Evolutionary conservation across 2,113 vertebrate species (phyloP), one percentile per base, ranked within the genome.

Genomic region (Prochilodus magdalenae): DNA sequence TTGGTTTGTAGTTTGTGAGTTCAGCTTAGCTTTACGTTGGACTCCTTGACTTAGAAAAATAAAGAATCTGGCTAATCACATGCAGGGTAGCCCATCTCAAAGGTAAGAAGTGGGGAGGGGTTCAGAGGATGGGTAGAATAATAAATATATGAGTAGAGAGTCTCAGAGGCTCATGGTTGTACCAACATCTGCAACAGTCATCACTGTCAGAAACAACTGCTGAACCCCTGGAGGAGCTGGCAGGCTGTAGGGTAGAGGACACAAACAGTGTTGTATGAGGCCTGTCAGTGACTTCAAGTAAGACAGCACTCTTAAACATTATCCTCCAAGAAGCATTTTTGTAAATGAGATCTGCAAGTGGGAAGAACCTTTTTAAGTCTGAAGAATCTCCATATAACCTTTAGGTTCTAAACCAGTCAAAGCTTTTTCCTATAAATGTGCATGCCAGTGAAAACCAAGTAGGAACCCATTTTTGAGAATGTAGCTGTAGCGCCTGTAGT

Each of bases 141-240:
- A 75, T 72, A 30, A 85, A 85, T 75, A 79, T 75, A 65, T 53
- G 33, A 40, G 57, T 26, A 29, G 22, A 57, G n/a, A 62, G 65
- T 57, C 13, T 57, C 20, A 57, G 74, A 74, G 74, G 70, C 49
- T 36, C 26, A 26, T 55, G 73, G 77, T 33, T 73, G 70, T 71
- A 73, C 55, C 60, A 74, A 84, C 83, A 89, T 77, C 60, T 85
- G 83, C 70, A 65, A 13, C 75, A 77, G 72, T 69, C 65, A 44
- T 78, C 73, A 85, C 4, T 29, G 44, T 73, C 81, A 84, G 30
- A 83, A 83, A 81, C 78, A 84, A 74, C 29, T 26, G 24, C 55
- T 69, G 75, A 67, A 77, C 62, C 73, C 65, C 24, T 24, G 53
- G 20, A 80, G 36, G 66, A 55, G 57, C 53, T 55, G 55, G 74